Conservation (phyloP, 2,797 vertebrate species). For the Schizothorax lantsangensis region DNA sequence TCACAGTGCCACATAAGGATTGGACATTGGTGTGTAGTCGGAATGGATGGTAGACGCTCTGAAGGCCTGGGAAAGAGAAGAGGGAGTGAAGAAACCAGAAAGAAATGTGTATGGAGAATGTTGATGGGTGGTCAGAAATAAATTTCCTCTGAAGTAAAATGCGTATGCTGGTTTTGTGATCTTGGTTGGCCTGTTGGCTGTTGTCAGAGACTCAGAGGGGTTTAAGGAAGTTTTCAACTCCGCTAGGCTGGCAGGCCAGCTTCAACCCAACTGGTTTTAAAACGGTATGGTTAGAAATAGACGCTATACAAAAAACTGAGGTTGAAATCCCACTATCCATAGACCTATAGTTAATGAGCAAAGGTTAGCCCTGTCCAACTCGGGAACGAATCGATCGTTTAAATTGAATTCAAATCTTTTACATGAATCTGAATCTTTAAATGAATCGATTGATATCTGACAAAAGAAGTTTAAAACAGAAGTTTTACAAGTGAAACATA, state of each 20-base stretch:
- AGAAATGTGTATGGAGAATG: neutral
- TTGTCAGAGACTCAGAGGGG: neutral
- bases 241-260: neutral
- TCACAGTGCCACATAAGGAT: slow-evolving; percentile 51
- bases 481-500: neutral
- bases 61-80: neutral
- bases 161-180: neutral
- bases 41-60: slow-evolving; percentile 18
- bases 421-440: neutral
- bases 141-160: neutral
- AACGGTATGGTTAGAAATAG: neutral
- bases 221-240: neutral
- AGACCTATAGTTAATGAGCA: neutral
- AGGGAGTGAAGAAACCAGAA: neutral
- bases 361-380: neutral
- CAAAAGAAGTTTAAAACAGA: neutral
- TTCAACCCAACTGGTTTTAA: neutral
- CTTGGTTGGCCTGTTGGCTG: neutral
- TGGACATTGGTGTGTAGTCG: slow-evolving; percentile 40
- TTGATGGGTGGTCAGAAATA: slow-evolving; percentile 4
- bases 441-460: neutral
- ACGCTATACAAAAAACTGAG: neutral
- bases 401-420: neutral
- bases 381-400: neutral
- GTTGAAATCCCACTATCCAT: neutral